These are phyloP conservation scores for Procambarus clarkii DNA, from an alignment of 1,140 invertebrate genomes.

Conservation along the genomic window DNA sequence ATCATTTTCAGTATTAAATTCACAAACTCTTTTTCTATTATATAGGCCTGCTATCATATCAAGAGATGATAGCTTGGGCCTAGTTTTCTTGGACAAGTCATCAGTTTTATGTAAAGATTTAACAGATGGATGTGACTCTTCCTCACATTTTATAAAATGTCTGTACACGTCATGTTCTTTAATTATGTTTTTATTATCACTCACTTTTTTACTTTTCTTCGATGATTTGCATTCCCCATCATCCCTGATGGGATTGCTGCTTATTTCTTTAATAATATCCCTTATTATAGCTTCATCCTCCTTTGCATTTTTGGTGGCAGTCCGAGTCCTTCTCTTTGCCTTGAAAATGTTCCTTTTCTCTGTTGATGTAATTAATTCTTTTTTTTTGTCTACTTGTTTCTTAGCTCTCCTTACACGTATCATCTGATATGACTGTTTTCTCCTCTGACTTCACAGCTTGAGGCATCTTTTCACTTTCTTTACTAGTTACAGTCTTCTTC, in stretches of 20 bases:
- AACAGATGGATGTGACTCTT: background rate
- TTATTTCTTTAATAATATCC: conserved; percentile 21
- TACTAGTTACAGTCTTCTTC: background rate
- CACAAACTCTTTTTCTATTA: too few relatives aligned
- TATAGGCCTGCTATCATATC: too few relatives aligned
- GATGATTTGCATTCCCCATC: background rate
- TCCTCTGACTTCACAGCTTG: background rate
- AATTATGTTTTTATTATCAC: background rate
- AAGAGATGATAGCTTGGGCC: too few relatives aligned
- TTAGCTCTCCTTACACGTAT: background rate
- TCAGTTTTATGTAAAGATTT: background rate
- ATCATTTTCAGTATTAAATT: too few relatives aligned
- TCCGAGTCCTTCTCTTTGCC: background rate
- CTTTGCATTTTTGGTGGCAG: background rate
- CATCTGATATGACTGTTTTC: background rate
- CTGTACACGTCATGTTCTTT: background rate
- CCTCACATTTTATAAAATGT: background rate
- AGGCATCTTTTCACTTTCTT: background rate
- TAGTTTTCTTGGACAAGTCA: too few relatives aligned
- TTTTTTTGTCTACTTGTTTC: background rate
- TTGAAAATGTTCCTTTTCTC: background rate
- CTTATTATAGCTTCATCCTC: background rate
- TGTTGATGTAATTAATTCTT: background rate
- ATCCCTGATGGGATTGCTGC: too few relatives aligned
- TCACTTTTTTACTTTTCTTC: background rate